phyloP scores from a whole-genome alignment of 2,797 vertebrate genomes.

The Fistularia tabacaria region DNA sequence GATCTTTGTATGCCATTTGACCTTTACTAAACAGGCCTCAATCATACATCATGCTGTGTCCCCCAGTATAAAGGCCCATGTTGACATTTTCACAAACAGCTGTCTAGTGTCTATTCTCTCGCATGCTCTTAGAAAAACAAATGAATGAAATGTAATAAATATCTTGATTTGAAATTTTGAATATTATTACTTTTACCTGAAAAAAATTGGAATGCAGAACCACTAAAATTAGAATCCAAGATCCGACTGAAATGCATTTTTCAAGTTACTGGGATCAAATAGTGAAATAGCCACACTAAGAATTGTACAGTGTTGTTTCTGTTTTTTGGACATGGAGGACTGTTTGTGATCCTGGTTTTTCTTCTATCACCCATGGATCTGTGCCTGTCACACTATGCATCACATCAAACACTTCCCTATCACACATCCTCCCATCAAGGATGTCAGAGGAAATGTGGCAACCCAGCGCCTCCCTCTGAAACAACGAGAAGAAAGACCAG shows the following conservation, averaged over 20 bases:
- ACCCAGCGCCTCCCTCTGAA: constrained; percentile 9
- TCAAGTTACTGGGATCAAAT: no score
- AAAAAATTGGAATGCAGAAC: no score
- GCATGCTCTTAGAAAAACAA: background rate
- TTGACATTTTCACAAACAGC: constrained; percentile 17
- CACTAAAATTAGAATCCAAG: no score
- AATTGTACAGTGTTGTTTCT: no score
- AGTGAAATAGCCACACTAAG: no score
- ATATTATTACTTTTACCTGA: no score
- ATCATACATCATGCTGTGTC: background rate
- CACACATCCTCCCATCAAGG: constrained; percentile 28
- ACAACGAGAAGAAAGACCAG: constrained; percentile 26
- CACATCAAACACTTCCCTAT: constrained; percentile 41
- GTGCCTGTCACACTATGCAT: background rate
- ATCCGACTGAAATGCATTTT: no score
- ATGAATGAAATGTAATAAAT: no score
- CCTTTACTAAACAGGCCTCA: constrained; percentile 16
- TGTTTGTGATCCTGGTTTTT: constrained; percentile 11
- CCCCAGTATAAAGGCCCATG: constrained; percentile 8
- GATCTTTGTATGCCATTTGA: constrained; percentile 33
- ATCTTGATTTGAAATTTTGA: no score
- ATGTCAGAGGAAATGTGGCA: constrained; percentile 8
- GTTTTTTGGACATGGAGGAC: background rate
- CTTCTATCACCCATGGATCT: constrained; percentile 4
- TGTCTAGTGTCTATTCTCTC: constrained; percentile 5